Percentiles rank a stretch among this genome's conserved stretches.
phyloP scores from a whole-genome alignment of 2,797 vertebrate genomes.

The Malurus splendens region DNA sequence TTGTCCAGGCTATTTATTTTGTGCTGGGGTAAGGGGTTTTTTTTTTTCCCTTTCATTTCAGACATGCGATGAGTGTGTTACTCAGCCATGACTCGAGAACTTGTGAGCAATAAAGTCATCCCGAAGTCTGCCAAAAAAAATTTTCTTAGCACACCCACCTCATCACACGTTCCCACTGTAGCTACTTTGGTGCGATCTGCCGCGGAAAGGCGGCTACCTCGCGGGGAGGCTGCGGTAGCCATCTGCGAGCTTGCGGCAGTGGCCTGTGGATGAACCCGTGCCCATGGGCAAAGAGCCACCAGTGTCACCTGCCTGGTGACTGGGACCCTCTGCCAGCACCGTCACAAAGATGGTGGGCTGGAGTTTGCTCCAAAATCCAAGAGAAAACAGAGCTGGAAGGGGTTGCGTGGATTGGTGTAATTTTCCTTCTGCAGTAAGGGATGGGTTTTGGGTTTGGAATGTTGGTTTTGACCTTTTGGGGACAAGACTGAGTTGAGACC shows the following conservation, averaged over 20 bases:
- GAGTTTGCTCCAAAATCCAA: neutral
- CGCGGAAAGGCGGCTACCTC: neutral
- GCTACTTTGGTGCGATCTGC: conserved; percentile 23
- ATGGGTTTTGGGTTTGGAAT: neutral
- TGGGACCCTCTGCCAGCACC: neutral
- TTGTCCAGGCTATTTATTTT: conserved; percentile 33
- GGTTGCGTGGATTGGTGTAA: rapidly evolving
- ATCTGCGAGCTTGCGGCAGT: neutral
- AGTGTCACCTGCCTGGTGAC: neutral
- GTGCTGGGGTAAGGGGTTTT: conserved; percentile 8
- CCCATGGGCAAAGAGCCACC: neutral
- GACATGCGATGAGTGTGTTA: conserved; percentile 39
- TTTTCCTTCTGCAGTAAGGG: neutral
- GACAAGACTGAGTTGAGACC: neutral
- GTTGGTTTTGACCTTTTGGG: neutral
- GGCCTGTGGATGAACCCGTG: neutral
- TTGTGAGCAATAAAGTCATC: conserved; percentile 65
- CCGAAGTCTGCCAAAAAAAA: conserved; percentile 55
- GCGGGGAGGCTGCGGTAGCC: neutral
- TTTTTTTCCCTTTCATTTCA: neutral
- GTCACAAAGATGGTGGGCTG: neutral
- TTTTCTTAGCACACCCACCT: conserved; percentile 56
- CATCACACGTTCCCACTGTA: conserved; percentile 55
- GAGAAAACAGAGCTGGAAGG: neutral
- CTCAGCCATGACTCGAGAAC: conserved; percentile 59